Evolutionary conservation across 2,888 invertebrate species (phyloP), one percentile per base, ranked within the genome.

Genomic region (Hipparchia sbordonii): DNA sequence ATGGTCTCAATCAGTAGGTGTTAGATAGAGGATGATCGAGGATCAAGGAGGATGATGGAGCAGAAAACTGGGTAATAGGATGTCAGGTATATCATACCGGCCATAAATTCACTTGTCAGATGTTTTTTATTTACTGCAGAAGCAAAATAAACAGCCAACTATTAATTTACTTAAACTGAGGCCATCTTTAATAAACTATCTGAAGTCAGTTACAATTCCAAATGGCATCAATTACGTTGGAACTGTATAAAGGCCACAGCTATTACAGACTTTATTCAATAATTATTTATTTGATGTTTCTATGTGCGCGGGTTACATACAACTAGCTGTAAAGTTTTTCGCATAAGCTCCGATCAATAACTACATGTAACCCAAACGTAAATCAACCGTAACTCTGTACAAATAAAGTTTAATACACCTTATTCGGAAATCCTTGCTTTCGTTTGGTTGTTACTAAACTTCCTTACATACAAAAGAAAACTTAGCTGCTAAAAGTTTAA

Each of bases 291-390:
- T 57, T 57, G 51, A 51, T 65, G 23, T 73, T 74, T 76, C 73
- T 75, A 74, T 75, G 70, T 76, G 74, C 72, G 71, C 72, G 72
- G 71, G 67, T 74, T 76, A 73, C 77, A 70, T 71, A 75, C 54
- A 73, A 66, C 69, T 74, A 75, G 70, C 73, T 76, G 86, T 85
- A 84, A 90, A 92, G 87, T 91, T 92, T 92, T 92, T 92, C 90
- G 89, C 89, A 84, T 87, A 86, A 89, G 90, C 84, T 88, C 80
- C 89, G 93, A 93, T 93, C 93, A 91, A 93, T 93, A 93, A 89
- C 85, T 84, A 79, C 71, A 71, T 23, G n/a, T 45, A 7, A 39
- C 13, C 2, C 52, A 52, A 8, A 52, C 13, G 9, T 45, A 52
- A 61, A 39, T 4, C n/a, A 8, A 61, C 60, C 39, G n/a, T 52